Percentiles rank a stretch among this genome's conserved stretches.
Evolutionary conservation across 2,888 invertebrate genomes (phyloP).

Genomic region (Epistrophella euchroma): DNA sequence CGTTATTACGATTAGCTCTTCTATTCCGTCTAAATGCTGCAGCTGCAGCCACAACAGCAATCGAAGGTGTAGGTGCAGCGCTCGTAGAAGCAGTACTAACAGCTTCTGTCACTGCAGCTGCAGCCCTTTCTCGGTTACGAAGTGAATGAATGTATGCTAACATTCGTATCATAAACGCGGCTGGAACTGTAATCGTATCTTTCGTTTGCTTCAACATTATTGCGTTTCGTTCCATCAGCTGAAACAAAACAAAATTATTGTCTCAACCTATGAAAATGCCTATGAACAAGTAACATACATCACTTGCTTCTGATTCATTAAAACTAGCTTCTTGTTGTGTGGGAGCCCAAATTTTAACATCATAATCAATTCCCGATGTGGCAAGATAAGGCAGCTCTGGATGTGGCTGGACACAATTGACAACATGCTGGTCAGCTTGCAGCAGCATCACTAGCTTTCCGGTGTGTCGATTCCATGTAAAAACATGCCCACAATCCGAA

Average conservation of each 20-base stretch:
- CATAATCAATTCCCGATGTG: constrained; percentile 95
- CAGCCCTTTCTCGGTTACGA: constrained; percentile 84
- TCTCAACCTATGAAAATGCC: background rate
- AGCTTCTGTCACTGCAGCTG: constrained; percentile 12
- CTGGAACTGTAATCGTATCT: constrained; percentile 94
- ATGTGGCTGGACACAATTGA: constrained; percentile 94
- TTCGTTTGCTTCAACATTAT: constrained; percentile 93
- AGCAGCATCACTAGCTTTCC: constrained; percentile 89
- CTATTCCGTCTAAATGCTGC: constrained; percentile 43
- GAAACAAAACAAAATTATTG: constrained; percentile 36
- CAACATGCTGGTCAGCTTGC: constrained; percentile 92
- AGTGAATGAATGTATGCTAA: constrained; percentile 87
- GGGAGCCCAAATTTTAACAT: constrained; percentile 93
- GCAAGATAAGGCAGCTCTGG: constrained; percentile 90
- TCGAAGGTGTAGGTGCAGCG: background rate
- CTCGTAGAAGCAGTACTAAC: constrained; percentile 6
- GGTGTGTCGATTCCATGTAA: constrained; percentile 90
- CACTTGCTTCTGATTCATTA: constrained; percentile 87
- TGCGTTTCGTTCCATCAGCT: constrained; percentile 91
- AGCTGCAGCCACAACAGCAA: constrained; percentile 34
- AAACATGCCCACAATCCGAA: constrained; percentile 95
- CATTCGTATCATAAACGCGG: constrained; percentile 93
- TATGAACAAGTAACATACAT: constrained; percentile 79
- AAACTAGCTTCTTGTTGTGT: constrained; percentile 86
- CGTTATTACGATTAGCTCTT: constrained; percentile 44